Evolutionary conservation across 2,797 vertebrate genomes (phyloP).

Genomic region (Microtus californicus): DNA sequence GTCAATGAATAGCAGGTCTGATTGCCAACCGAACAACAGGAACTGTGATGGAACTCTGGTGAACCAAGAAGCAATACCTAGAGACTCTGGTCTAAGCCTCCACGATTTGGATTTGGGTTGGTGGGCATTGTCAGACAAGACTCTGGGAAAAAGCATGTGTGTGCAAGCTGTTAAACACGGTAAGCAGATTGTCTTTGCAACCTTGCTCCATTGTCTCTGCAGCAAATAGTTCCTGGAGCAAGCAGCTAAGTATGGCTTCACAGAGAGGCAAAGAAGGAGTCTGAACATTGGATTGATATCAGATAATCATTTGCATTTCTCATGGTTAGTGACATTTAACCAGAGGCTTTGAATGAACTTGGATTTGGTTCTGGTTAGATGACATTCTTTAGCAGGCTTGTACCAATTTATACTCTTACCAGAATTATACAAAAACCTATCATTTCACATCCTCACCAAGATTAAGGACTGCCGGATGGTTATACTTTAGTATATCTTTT

Average conservation of each 20-base stretch:
- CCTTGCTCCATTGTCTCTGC: background rate
- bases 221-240: constrained; percentile 40
- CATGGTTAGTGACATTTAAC: background rate
- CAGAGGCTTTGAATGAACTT: background rate
- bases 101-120: background rate
- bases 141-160: background rate
- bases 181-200: background rate
- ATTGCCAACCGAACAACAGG: background rate
- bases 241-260: background rate
- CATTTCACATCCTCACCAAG: background rate
- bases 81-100: background rate
- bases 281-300: background rate
- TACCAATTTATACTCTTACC: background rate
- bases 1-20: background rate
- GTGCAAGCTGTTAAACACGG: background rate
- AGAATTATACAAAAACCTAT: constrained; percentile 6
- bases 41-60: background rate
- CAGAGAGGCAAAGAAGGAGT: background rate
- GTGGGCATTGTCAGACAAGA: background rate
- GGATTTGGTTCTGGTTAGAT: background rate
- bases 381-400: background rate
- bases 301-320: background rate
- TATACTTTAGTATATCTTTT: background rate
- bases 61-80: background rate
- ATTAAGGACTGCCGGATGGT: background rate